phyloP scores from a whole-genome alignment of 2,888 invertebrate species.

The Halocaridina rubra region DNA sequence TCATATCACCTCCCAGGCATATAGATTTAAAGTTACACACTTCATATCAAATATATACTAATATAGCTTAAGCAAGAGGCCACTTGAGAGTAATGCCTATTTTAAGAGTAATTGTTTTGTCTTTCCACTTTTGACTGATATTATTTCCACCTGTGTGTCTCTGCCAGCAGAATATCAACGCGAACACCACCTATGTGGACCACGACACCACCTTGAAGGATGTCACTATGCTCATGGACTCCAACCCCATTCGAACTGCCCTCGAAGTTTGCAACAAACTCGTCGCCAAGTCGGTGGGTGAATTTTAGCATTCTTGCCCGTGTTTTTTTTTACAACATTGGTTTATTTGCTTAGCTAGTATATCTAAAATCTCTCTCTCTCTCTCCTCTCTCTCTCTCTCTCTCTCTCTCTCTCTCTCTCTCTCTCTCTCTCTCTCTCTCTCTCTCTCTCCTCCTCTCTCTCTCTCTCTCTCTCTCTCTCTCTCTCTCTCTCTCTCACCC shows the following conservation, averaged over 20 bases:
- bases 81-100: no score
- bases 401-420: not conserved
- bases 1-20: no score
- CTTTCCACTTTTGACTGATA: no score
- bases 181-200: conserved; percentile 46
- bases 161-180: conserved; percentile 58
- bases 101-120: no score
- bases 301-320: not conserved
- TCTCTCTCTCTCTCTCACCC: not conserved
- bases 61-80: no score
- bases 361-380: no score
- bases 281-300: conserved; percentile 82
- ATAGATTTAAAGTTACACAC: no score
- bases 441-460: not conserved
- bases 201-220: conserved; percentile 75
- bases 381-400: not conserved
- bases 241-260: conserved; percentile 94
- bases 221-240: conserved; percentile 91
- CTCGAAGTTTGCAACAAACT: conserved; percentile 92
- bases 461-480: not conserved
- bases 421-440: not conserved
- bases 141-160: no score
- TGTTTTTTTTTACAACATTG: no score
- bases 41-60: no score
- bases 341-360: not conserved